phyloP scores from a whole-genome alignment of 2,113 vertebrate genomes.

The Onychorhynchus coronatus region DNA sequence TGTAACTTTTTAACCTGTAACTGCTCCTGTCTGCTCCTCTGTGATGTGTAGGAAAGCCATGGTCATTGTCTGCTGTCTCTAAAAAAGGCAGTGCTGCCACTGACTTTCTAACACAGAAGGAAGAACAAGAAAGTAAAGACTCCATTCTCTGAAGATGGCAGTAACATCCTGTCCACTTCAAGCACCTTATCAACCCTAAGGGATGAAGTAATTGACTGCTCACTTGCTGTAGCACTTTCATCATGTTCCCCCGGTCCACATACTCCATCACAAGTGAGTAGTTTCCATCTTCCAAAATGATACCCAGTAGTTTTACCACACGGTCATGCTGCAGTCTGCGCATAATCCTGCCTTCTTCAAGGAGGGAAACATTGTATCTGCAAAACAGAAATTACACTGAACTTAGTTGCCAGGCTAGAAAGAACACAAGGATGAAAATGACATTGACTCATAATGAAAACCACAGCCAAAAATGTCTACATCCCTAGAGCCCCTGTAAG shows the following conservation, averaged over 20 bases:
- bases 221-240: constrained; percentile 83
- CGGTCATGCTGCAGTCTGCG: constrained; percentile 82
- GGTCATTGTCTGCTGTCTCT: neutral
- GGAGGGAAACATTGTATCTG: constrained; percentile 81
- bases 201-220: constrained; percentile 27
- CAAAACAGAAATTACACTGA: neutral
- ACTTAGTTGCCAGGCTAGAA: neutral
- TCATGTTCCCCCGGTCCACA: constrained; percentile 86
- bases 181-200: neutral
- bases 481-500: neutral
- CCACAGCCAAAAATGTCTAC: neutral
- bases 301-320: constrained; percentile 88
- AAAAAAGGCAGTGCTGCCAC: neutral
- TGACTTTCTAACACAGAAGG: neutral
- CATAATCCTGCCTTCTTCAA: constrained; percentile 92
- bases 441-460: neutral
- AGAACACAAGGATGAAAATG: neutral
- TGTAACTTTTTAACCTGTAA: neutral
- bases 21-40: neutral
- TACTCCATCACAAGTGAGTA: constrained; percentile 94
- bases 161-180: neutral
- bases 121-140: neutral
- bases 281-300: constrained; percentile 88
- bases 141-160: neutral
- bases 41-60: neutral